Base-by-base conservation (phyloP, 1,140 invertebrate genomes). In the Cydia splendana region DNA sequence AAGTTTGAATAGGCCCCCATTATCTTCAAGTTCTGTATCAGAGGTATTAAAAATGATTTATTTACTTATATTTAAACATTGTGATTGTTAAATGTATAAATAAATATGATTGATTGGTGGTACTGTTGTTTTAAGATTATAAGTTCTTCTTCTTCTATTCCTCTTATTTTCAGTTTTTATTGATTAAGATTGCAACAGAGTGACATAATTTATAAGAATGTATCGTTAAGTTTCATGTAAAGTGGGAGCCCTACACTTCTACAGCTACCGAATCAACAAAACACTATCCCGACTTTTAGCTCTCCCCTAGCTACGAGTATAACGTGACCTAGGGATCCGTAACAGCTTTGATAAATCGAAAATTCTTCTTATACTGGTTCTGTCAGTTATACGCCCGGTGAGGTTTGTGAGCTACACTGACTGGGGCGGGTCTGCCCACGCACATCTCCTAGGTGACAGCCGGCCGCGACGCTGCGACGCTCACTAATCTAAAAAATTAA, bases 401-500 rank as follows among this genome's bases (percentile, higher is more conserved):
- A 24, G 9, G 15, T n/a, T 24, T 20, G 57, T 18, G 57, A 62
- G 18, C 12, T 5, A 4, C 6, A 18, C 10, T 7, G 20, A 4
- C 57, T 62, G 57, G 78, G 79, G 79, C 77, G 78, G 79, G 79
- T 76, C 79, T 79, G 79, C 81, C 81, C 75, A 80, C 81, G 78
- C 53, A 67, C 69, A 75, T 78, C 75, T 77, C 78, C 77, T 34
- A 42, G 77, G 77, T 77, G 76, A 80, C 79, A 77, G 86, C 81
- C 86, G 82, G 77, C 83, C 80, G 79, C 34, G 81, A 76, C 75
- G 85, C 53, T 18, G 57, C 18, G 7, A 12, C 15, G 57, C 5
- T 24, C 57, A 9, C 57, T 62, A 24, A 24, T 24, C 24, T 24
- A 24, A 24, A 24, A 24, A 2, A 1, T 2, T 24, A 1, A 24